These are phyloP conservation scores for Entomobrya multifasciata DNA, from an alignment of 2,888 invertebrate genomes.

Conservation along the genomic window DNA sequence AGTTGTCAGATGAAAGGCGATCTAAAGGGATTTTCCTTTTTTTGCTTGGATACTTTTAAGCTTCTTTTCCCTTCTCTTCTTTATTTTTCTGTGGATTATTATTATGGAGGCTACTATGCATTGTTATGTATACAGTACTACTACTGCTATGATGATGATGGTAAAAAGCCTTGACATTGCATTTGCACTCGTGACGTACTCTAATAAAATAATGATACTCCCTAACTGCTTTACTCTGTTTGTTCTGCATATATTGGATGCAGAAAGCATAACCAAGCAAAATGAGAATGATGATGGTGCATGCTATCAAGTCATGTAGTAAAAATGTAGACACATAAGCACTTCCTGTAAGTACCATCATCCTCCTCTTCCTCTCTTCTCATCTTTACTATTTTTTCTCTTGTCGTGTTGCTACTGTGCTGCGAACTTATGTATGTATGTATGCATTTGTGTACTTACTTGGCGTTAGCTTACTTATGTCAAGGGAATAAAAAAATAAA, in stretches of 20 bases:
- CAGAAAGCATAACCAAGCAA: too few relatives aligned
- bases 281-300: neutral
- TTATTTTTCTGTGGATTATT: too few relatives aligned
- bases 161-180: constrained; percentile 58
- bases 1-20: neutral
- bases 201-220: constrained; percentile 49
- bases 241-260: constrained; percentile 11
- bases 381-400: constrained; percentile 9
- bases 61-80: neutral
- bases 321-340: neutral
- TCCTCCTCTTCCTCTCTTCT: constrained; percentile 8
- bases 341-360: constrained; percentile 23
- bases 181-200: constrained; percentile 42
- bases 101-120: neutral
- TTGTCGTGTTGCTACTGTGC: neutral
- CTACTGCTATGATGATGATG: neutral
- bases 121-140: neutral
- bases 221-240: neutral
- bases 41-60: constrained; percentile 3
- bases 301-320: neutral
- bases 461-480: constrained; percentile 37
- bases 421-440: too few relatives aligned
- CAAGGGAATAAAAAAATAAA: constrained; percentile 59
- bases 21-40: constrained; percentile 22
- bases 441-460: too few relatives aligned